phyloP scores from a whole-genome alignment of 2,113 vertebrate genomes.

The Daboia siamensis region DNA sequence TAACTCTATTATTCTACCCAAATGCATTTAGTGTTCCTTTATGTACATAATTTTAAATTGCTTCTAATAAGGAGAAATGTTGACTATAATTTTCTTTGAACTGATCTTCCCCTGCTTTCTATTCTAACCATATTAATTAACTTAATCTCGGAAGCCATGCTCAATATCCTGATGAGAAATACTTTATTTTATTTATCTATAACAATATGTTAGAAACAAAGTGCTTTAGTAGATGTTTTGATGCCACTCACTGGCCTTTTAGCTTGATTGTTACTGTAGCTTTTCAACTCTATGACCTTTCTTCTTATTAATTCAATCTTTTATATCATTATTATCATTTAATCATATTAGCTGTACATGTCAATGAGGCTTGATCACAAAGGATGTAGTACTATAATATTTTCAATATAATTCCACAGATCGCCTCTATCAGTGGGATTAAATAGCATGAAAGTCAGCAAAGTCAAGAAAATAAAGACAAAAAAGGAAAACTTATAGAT shows the following conservation, averaged over 20 bases:
- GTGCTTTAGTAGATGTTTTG: neutral
- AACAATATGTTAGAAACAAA: neutral
- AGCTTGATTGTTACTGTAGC: neutral
- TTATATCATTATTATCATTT: neutral
- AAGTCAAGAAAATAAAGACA: neutral
- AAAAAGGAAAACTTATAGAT: neutral
- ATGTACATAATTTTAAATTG: neutral
- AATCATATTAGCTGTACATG: neutral
- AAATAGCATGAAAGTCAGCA: neutral
- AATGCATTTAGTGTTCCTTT: neutral
- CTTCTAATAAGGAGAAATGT: neutral
- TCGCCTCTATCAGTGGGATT: neutral
- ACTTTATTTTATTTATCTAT: neutral
- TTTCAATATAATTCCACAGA: neutral
- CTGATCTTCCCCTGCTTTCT: neutral
- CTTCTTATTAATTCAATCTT: neutral
- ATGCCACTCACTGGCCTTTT: neutral
- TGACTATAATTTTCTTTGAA: neutral
- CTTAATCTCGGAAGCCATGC: neutral
- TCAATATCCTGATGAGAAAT: neutral
- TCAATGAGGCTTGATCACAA: neutral
- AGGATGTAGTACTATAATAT: neutral
- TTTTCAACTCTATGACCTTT: neutral
- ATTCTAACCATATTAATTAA: neutral
- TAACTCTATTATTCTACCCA: neutral